Evolutionary conservation across 2,113 vertebrate genomes (phyloP), one percentile per base, ranked within the genome.

Genomic region (Burhinus bistriatus): DNA sequence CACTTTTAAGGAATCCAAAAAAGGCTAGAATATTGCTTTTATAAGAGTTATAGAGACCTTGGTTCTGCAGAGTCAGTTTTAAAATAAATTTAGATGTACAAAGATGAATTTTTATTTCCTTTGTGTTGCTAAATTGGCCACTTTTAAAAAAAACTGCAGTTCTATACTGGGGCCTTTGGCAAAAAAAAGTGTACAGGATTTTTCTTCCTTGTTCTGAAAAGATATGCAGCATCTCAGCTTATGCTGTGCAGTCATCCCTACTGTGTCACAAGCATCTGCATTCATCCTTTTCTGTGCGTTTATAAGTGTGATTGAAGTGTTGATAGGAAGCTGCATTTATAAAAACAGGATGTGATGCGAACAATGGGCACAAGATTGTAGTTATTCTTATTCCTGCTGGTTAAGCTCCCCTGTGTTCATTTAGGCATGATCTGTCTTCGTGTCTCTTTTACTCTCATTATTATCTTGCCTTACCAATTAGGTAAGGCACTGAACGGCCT

Each of bases 61-160:
- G 89, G 73, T 93, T 97, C 78, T 93, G 90, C 83, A 86, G 49
- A 97, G 85, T 83, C 96, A 93, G 92, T 96, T 96, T 97, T 97
- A 96, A 98, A 98, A 97, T 95, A 97, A 97, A 98, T 98, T 97
- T 97, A 98, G 97, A 98, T 97, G 96, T 95, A 96, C 83, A 97
- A 95, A 97, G 97, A 94, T 89, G 95, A 95, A 94, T 97, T 98
- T 96, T 97, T 96, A 97, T 98, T 98, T 98, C 96, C 87, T 97
- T 95, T 92, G 91, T 96, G 89, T 96, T 75, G 30, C 36, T 95
- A 97, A 97, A 98, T 96, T 97, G 73, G 78, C 84, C 83, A 91
- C 84, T 97, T 91, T 90, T 57, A 54, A 26, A 69, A 83, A 71
- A 84, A 64, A 59, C 36, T 87, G 15, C 44, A 77, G n/a, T 86